Evolutionary conservation across 2,888 invertebrate genomes (phyloP), one percentile per base, ranked within the genome.

Genomic region (Allophyes oxyacanthae): DNA sequence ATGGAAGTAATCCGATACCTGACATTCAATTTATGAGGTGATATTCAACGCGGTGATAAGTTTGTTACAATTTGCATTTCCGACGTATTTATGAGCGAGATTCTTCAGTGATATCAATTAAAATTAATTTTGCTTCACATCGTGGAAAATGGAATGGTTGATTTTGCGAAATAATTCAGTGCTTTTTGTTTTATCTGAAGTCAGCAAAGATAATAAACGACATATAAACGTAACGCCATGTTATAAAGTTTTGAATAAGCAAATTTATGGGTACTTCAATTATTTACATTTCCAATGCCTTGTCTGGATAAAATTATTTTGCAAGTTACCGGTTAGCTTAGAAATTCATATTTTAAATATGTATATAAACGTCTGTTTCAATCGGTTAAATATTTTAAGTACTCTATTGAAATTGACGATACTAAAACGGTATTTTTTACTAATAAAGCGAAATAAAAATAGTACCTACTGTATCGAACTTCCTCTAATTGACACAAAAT

Each of bases 21-120:
- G 77, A 75, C 72, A 72, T 74, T 76, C 69, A 74, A 78, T 79
- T 81, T 75, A 65, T 72, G 57, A 71, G 63, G 68, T 72, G 53
- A 55, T 58, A 56, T 58, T 54, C 46, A 49, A 58, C 14, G 38
- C 34, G 9, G 30, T 15, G 64, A 76, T 68, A 75, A 73, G 54
- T 72, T 70, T 53, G 51, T 40, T 30, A 50, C 43, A 46, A 59
- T 64, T 68, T 64, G 54, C 50, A 62, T 60, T 32, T 40, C 14
- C 38, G 48, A 62, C 14, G 43, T 60, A 58, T 57, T 57, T 66
- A 45, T 32, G 53, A 45, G 10, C 13, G 30, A 63, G 20, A 58
- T 58, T 49, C 50, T 44, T 48, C 44, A 26, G 8, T 11, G 57
- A 51, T 63, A 67, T 55, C 54, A 52, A 68, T 68, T 63, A 58